Conservation (phyloP, 1,140 invertebrate genomes). For the Drosophila leontia region DNA sequence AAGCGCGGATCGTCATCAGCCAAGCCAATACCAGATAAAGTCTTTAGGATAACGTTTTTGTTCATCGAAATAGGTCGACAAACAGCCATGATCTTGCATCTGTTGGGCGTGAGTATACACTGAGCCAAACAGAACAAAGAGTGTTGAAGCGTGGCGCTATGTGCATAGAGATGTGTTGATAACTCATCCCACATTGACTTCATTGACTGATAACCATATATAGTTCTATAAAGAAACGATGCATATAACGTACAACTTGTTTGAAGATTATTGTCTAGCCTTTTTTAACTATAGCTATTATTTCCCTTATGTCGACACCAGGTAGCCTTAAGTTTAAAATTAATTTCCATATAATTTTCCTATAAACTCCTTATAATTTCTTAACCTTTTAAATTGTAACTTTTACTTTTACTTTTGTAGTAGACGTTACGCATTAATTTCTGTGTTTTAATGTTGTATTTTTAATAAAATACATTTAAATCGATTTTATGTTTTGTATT, state of each 20-base stretch:
- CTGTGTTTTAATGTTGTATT: constrained; percentile 70
- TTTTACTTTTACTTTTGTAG: constrained; percentile 40
- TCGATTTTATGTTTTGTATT: constrained; percentile 25
- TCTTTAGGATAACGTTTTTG: constrained; percentile 5
- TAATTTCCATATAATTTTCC: constrained; percentile 24
- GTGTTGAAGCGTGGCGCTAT: constrained; percentile 37
- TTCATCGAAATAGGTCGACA: constrained; percentile 5
- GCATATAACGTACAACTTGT: constrained; percentile 48
- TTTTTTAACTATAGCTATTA: constrained; percentile 51
- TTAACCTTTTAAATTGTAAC: constrained; percentile 23
- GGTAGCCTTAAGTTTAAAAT: constrained; percentile 32
- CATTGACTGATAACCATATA: constrained; percentile 75
- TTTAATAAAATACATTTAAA: constrained; percentile 70
- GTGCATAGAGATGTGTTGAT: constrained; percentile 44
- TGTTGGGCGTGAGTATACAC: constrained; percentile 31
- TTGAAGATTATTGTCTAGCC: constrained; percentile 61
- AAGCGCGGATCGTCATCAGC: constrained; percentile 24
- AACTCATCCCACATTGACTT: constrained; percentile 68
- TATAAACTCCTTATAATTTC: neutral
- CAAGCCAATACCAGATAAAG: constrained; percentile 11
- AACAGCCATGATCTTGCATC: constrained; percentile 23
- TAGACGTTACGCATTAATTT: constrained; percentile 53
- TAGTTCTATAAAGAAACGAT: constrained; percentile 28
- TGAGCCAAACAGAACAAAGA: constrained; percentile 67
- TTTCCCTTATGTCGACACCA: constrained; percentile 36